These are phyloP conservation scores for Avahi laniger DNA, from an alignment of 2,797 vertebrate species.

Conservation along the genomic window DNA sequence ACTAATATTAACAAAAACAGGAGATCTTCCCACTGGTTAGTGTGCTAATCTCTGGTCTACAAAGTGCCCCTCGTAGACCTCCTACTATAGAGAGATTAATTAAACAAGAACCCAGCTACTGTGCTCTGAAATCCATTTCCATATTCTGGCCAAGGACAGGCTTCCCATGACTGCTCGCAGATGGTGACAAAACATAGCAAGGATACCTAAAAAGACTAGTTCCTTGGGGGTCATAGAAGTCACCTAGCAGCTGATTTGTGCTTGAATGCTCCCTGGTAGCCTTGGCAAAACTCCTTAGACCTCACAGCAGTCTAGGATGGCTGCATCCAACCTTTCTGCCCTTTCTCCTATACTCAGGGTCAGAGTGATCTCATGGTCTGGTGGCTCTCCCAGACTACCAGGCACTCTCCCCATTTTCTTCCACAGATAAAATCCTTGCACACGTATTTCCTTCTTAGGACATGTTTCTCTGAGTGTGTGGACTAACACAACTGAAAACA, in stretches of 20 bases:
- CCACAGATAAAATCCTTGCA: neutral
- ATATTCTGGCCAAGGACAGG: neutral
- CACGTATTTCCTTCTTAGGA: neutral
- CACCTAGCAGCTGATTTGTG: neutral
- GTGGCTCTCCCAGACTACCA: neutral
- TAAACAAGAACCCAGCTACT: neutral
- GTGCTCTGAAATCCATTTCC: neutral
- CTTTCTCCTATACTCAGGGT: neutral
- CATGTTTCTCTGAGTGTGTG: neutral
- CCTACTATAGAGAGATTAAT: neutral
- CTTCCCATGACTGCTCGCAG: neutral
- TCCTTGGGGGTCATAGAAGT: neutral
- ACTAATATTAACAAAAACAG: neutral
- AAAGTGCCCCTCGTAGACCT: neutral
- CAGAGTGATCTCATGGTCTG: neutral
- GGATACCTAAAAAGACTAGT: neutral
- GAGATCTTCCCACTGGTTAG: neutral
- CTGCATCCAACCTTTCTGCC: neutral
- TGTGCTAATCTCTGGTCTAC: neutral
- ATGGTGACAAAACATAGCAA: neutral
- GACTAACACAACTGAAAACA: neutral
- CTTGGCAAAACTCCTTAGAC: neutral
- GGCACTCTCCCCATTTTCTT: neutral
- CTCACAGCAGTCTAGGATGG: accelerated
- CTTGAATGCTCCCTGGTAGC: neutral